Evolutionary conservation across 2,113 vertebrate species (phyloP).

Genomic region (Ia io): DNA sequence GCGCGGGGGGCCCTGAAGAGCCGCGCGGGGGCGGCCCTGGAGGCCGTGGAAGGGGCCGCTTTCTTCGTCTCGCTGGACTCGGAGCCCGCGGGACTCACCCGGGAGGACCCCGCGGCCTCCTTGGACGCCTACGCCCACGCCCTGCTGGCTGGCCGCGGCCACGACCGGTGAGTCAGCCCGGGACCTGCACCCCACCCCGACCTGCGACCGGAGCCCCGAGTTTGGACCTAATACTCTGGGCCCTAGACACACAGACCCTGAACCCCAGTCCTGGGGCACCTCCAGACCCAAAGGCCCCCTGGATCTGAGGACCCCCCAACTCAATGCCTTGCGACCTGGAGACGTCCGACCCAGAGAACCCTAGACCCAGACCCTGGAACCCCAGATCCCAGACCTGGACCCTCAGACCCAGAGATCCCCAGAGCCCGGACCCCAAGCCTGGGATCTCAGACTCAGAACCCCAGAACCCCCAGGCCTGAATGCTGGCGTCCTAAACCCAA

Average conservation of each 20-base stretch:
- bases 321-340: background rate
- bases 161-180: slow-evolving; percentile 85
- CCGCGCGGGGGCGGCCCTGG: slow-evolving; percentile 84
- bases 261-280: background rate
- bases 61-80: slow-evolving; percentile 91
- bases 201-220: background rate
- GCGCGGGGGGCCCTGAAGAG: slow-evolving; percentile 84
- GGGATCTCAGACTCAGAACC: background rate
- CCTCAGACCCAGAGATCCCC: background rate
- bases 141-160: slow-evolving; percentile 89
- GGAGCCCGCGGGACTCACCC: slow-evolving; percentile 85
- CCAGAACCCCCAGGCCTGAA: background rate
- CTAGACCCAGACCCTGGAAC: background rate
- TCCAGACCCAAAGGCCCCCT: background rate
- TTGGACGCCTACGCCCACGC: slow-evolving; percentile 89
- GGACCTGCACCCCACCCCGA: background rate
- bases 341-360: background rate
- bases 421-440: background rate
- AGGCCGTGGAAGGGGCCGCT: slow-evolving; percentile 88
- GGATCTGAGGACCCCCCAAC: background rate
- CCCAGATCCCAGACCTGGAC: background rate
- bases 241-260: background rate
- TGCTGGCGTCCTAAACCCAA: background rate
- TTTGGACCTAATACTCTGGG: background rate
- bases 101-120: slow-evolving; percentile 82